phyloP scores from a whole-genome alignment of 1,140 invertebrate genomes.

The Zaprionus gabonicus region DNA sequence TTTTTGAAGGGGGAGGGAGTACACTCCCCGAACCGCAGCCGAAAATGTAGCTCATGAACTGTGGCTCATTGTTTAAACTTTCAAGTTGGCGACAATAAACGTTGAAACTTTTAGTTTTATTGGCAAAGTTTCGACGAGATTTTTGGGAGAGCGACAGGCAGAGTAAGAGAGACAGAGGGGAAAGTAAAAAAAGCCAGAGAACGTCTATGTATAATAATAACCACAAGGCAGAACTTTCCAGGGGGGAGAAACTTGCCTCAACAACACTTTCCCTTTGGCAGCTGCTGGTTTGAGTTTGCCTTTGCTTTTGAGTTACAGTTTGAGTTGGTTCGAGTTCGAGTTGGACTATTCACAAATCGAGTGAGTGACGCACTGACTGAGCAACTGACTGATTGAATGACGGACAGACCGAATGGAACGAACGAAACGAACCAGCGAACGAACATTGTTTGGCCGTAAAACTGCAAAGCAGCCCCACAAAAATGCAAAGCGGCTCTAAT shows the following conservation, averaged over 20 bases:
- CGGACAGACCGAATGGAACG: slow-evolving; percentile 12
- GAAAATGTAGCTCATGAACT: slow-evolving; percentile 79
- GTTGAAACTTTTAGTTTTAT: slow-evolving; percentile 82
- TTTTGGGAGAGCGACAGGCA: slow-evolving; percentile 56
- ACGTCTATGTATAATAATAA: slow-evolving; percentile 79
- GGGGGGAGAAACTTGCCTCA: slow-evolving; percentile 15
- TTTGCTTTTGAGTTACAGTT: slow-evolving; percentile 9
- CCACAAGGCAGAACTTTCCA: slow-evolving; percentile 63
- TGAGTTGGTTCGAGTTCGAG: slow-evolving; percentile 13
- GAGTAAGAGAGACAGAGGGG: slow-evolving; percentile 39
- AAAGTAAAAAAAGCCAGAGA: slow-evolving; percentile 2
- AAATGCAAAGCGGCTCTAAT: slow-evolving; percentile 55
- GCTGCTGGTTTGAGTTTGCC: background rate
- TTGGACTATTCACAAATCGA: slow-evolving; percentile 54
- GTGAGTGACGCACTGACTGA: slow-evolving; percentile 25
- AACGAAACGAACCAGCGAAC: background rate
- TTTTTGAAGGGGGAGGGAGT: too few relatives aligned
- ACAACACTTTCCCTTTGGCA: slow-evolving; percentile 62
- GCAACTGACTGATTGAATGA: slow-evolving; percentile 35
- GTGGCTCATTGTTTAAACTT: slow-evolving; percentile 80
- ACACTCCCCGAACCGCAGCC: background rate
- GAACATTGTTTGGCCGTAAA: slow-evolving; percentile 44
- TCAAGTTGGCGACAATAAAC: slow-evolving; percentile 82
- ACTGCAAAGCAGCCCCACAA: slow-evolving; percentile 41
- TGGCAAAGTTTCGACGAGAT: slow-evolving; percentile 80